Evolutionary conservation across 1,140 invertebrate genomes (phyloP).

Genomic region (Thaumetopoea pityocampa): DNA sequence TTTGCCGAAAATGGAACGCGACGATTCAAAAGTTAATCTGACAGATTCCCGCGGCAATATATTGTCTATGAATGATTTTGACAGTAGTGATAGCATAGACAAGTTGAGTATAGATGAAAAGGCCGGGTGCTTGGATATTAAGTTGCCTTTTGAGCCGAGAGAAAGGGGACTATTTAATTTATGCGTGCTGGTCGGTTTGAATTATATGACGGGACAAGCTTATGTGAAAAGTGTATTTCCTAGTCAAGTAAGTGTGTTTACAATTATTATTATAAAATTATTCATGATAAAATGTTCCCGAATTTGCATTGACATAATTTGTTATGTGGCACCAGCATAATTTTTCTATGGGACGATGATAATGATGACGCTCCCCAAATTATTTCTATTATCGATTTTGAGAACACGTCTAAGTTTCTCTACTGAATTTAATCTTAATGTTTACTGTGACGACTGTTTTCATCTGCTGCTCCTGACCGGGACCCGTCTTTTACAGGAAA

Average conservation of each 20-base stretch:
- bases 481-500: not conserved
- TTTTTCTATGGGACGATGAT: no score
- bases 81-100: slow-evolving; percentile 26
- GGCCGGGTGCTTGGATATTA: slow-evolving; percentile 55
- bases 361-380: no score
- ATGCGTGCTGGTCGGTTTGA: slow-evolving; percentile 80
- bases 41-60: slow-evolving; percentile 50
- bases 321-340: no score
- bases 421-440: no score
- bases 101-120: slow-evolving; percentile 59
- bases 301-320: no score
- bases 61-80: slow-evolving; percentile 37
- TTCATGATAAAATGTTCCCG: no score
- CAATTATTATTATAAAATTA: slow-evolving; percentile 44
- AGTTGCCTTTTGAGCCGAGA: slow-evolving; percentile 47
- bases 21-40: slow-evolving; percentile 52
- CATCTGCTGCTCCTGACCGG: no score
- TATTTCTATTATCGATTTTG: no score
- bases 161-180: slow-evolving; percentile 78
- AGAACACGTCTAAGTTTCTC: no score
- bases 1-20: slow-evolving; percentile 41
- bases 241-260: slow-evolving; percentile 73
- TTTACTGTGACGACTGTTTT: no score
- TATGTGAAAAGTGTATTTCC: slow-evolving; percentile 83
- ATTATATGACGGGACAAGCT: slow-evolving; percentile 76